phyloP scores from a whole-genome alignment of 2,113 vertebrate genomes.

The Colossoma macropomum region DNA sequence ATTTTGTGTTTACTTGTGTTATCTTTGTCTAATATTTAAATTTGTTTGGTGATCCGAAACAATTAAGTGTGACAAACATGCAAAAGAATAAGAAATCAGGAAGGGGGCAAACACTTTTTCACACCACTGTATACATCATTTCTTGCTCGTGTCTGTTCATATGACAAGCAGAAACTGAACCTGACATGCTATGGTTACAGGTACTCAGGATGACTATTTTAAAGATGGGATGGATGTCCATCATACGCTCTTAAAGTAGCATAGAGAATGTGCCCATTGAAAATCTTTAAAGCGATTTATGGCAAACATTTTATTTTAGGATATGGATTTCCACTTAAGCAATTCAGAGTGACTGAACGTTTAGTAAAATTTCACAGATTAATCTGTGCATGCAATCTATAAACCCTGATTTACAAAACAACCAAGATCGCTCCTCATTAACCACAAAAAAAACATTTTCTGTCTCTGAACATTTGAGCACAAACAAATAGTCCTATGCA shows the following conservation, averaged over 20 bases:
- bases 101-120: too few species aligned
- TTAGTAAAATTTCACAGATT: conserved; percentile 30
- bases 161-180: background rate
- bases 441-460: background rate
- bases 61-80: too few species aligned
- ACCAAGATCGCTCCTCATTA: conserved; percentile 46
- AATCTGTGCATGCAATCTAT: conserved; percentile 32
- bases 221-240: background rate
- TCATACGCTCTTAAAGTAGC: conserved; percentile 3
- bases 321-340: conserved; percentile 31
- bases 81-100: too few species aligned
- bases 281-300: background rate
- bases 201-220: background rate
- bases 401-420: conserved; percentile 22
- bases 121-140: too few species aligned
- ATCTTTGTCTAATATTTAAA: too few species aligned
- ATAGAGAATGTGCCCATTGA: background rate
- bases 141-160: background rate
- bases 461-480: conserved; percentile 13
- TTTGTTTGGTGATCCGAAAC: too few species aligned
- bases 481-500: conserved; percentile 30
- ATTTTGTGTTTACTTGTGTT: too few species aligned
- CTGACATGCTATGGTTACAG: background rate
- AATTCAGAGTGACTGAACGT: conserved; percentile 11
- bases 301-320: background rate